A percentile compares a stretch with the other conserved stretches of the same genome.
Evolutionary conservation across 2,797 vertebrate genomes (phyloP).

Genomic region (Karalla daura): DNA sequence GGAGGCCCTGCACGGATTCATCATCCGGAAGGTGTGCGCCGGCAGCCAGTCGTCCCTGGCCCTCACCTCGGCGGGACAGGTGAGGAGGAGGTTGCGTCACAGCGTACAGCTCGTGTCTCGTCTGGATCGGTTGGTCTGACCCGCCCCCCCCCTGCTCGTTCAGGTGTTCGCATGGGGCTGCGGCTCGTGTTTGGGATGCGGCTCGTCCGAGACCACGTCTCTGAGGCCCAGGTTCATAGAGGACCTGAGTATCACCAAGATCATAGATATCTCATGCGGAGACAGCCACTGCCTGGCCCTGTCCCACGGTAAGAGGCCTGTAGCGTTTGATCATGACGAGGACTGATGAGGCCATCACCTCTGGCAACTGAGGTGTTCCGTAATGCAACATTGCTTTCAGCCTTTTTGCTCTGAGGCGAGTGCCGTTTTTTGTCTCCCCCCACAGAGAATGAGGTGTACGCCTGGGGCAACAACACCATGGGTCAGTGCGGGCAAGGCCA

Average conservation of each 20-base stretch:
- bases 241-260: constrained; percentile 86
- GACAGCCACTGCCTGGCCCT: constrained; percentile 89
- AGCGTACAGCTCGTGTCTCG: too few relatives aligned
- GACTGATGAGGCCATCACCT: too few relatives aligned
- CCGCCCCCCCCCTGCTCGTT: too few relatives aligned
- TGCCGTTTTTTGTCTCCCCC: constrained; percentile 13
- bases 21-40: constrained; percentile 89
- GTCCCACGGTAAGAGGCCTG: constrained; percentile 80
- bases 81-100: constrained; percentile 54
- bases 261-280: constrained; percentile 88
- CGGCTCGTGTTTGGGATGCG: constrained; percentile 87
- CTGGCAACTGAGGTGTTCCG: too few relatives aligned
- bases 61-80: constrained; percentile 88
- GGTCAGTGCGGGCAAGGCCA: constrained; percentile 89
- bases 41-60: constrained; percentile 88
- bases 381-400: background rate
- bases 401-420: background rate
- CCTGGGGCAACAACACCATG: constrained; percentile 91
- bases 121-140: too few relatives aligned
- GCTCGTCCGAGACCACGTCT: constrained; percentile 87
- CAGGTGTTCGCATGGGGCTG: constrained; percentile 90
- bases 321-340: too few relatives aligned
- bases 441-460: constrained; percentile 88
- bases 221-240: constrained; percentile 85
- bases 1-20: constrained; percentile 86